phyloP scores from a whole-genome alignment of 2,113 vertebrate genomes.

The Sebastes schlegelii region DNA sequence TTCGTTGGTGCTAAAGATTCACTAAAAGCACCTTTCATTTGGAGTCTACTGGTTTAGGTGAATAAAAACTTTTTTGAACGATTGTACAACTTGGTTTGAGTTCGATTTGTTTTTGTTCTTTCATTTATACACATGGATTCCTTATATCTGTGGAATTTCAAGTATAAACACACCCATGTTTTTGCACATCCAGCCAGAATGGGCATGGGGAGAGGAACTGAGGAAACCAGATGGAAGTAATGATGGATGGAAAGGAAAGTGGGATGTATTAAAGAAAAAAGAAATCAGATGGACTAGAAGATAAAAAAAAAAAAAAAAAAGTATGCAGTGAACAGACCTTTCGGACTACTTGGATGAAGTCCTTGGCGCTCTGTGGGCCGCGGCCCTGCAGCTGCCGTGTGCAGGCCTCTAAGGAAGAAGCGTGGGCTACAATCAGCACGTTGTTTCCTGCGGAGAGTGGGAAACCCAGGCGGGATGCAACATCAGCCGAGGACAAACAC shows the following conservation, averaged over 20 bases:
- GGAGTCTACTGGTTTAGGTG: too few relatives aligned
- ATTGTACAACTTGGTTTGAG: too few relatives aligned
- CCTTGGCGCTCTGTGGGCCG: constrained; percentile 92
- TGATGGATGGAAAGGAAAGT: background rate
- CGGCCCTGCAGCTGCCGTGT: constrained; percentile 96
- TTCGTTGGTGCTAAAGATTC: too few relatives aligned
- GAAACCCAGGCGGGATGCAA: constrained; percentile 29
- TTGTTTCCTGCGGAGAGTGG: constrained; percentile 87
- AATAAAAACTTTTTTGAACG: too few relatives aligned
- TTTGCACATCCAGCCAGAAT: background rate
- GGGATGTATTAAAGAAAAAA: background rate
- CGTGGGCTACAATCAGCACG: constrained; percentile 96
- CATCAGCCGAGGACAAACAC: constrained; percentile 32
- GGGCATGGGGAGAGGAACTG: background rate
- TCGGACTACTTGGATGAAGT: constrained; percentile 96
- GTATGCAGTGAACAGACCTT: constrained; percentile 84
- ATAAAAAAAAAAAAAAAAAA: background rate
- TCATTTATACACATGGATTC: too few relatives aligned
- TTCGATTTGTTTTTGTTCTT: too few relatives aligned
- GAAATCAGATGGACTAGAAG: background rate
- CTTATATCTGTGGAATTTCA: too few relatives aligned
- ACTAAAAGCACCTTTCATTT: too few relatives aligned
- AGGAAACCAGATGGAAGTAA: constrained; percentile 14
- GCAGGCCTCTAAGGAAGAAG: constrained; percentile 95
- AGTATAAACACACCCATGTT: too few relatives aligned